Percentiles rank a stretch among this genome's conserved stretches.
Conservation (phyloP, 2,113 vertebrate genomes). For the Podiceps cristatus region DNA sequence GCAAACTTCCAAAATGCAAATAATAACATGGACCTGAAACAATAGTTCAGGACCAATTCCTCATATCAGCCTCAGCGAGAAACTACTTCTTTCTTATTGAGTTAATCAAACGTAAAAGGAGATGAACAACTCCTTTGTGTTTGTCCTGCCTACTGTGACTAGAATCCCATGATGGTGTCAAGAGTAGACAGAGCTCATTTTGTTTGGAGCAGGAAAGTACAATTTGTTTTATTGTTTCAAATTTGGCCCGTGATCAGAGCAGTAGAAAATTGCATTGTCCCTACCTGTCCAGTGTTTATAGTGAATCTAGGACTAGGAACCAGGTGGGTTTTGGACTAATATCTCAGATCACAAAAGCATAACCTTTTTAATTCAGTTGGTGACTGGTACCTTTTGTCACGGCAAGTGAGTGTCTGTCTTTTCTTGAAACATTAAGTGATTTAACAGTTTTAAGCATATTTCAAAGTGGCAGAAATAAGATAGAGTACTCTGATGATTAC, state of each 20-base stretch:
- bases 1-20: background rate
- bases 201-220: background rate
- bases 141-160: background rate
- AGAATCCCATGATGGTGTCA: background rate
- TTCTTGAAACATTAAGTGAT: background rate
- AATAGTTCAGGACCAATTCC: background rate
- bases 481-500: background rate
- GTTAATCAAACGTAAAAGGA: background rate
- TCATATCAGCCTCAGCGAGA: background rate
- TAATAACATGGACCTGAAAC: background rate
- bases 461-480: background rate
- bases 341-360: background rate
- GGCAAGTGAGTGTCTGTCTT: background rate
- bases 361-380: background rate
- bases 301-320: background rate
- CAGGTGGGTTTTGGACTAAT: background rate
- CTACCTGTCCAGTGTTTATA: background rate
- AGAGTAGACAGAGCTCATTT: background rate
- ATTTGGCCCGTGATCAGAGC: background rate
- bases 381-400: background rate
- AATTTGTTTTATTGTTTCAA: background rate
- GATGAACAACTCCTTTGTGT: background rate
- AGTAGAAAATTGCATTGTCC: background rate
- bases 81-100: background rate
- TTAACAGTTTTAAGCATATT: background rate